Conservation (phyloP, 2,797 vertebrate genomes). For the Sylvia borin region DNA sequence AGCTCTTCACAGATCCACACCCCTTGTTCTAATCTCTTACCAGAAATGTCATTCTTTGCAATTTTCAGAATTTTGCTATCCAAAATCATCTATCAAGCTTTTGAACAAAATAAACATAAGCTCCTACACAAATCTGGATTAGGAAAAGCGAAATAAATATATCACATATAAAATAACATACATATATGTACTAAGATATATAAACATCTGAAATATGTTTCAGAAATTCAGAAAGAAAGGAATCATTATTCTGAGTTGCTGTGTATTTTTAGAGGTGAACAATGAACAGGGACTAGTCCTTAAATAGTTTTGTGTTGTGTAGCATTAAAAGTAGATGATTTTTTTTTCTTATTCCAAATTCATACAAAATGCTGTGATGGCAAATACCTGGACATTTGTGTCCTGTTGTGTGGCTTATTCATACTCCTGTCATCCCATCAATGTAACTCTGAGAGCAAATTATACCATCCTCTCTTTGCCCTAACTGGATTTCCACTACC, state of each 20-base stretch:
- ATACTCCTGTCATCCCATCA: not conserved
- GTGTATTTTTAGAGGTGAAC: not conserved
- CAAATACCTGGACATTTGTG: not conserved
- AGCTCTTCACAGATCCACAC: not conserved
- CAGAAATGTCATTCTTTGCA: not conserved
- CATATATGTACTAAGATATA: not conserved
- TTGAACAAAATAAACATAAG: not conserved
- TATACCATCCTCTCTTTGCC: not conserved
- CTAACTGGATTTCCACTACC: not conserved
- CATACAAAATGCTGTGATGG: not conserved
- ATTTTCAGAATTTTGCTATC: not conserved
- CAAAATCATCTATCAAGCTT: not conserved
- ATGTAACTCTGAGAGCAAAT: not conserved
- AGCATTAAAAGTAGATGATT: not conserved
- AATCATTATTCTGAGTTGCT: not conserved
- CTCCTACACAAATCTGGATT: not conserved
- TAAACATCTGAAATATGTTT: not conserved
- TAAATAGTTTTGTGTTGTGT: not conserved
- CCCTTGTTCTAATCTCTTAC: not conserved
- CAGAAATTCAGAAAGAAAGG: not conserved
- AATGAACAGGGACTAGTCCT: not conserved
- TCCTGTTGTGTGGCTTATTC: not conserved
- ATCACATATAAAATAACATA: not conserved
- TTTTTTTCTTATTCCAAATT: not conserved
- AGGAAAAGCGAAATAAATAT: constrained; percentile 6